Conservation (phyloP, 2,888 invertebrate genomes). For the Willowsia nigromaculata region DNA sequence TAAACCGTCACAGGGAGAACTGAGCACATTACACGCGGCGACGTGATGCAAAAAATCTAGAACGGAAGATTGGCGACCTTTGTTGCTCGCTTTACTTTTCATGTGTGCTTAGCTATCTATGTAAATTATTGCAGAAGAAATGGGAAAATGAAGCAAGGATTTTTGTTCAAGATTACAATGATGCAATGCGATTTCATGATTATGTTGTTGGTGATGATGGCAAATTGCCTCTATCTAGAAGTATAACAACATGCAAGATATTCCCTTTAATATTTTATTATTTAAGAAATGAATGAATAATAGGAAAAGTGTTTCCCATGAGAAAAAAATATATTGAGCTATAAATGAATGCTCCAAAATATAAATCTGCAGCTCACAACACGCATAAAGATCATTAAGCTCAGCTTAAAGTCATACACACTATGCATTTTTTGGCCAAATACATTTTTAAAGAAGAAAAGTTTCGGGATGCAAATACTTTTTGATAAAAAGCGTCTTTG, state of each 20-base stretch:
- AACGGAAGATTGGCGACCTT: slow-evolving; percentile 66
- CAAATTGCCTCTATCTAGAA: slow-evolving; percentile 2
- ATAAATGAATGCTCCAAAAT: neutral
- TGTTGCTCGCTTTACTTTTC: slow-evolving; percentile 30
- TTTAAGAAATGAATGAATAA: slow-evolving; percentile 49
- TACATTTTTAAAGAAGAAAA: too few species aligned
- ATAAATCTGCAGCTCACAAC: too few species aligned
- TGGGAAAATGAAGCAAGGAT: slow-evolving; percentile 63
- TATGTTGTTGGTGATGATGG: slow-evolving; percentile 7
- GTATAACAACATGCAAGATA: neutral
- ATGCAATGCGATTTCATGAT: slow-evolving; percentile 31
- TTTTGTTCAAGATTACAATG: slow-evolving; percentile 55
- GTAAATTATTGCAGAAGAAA: slow-evolving; percentile 35
- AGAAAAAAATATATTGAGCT: slow-evolving; percentile 33
- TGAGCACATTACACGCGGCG: neutral
- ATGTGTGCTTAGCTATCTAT: slow-evolving; percentile 2
- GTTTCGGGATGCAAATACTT: neutral
- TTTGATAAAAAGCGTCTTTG: neutral
- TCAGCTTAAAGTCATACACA: too few species aligned
- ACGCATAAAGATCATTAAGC: too few species aligned
- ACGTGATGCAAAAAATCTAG: slow-evolving; percentile 60
- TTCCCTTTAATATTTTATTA: neutral
- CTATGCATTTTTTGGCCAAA: too few species aligned
- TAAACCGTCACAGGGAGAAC: neutral
- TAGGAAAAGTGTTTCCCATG: slow-evolving; percentile 58